Base-by-base conservation (phyloP, 2,888 invertebrate genomes). In the Plagiodera versicolora region DNA sequence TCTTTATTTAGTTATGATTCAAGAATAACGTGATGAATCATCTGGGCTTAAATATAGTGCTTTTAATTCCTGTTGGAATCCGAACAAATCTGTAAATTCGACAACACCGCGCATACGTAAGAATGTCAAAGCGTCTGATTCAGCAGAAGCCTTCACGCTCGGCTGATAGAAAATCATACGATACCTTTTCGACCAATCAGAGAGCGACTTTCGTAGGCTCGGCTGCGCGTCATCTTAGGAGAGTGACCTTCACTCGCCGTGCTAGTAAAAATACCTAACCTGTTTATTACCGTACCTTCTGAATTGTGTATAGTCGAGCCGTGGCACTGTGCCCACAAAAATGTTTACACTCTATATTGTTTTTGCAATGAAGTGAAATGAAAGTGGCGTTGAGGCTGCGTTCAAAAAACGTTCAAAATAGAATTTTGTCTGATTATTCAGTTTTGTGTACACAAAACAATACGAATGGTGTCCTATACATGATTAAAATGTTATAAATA, bases 81-180 rank as follows among this genome's bases (percentile, higher is more conserved):
- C 32, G 32, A 11, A 32, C 32, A 2, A 5, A 5, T 32, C 10
- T 2, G 2, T 2, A 6, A 1, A 32, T 8, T 11, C 9, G 32
- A 11, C 32, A 32, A 32, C 32, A 11, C 11, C 11, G 32, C 32
- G 32, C 3, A 6, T 32, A 32, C 32, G 32, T 9, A 11, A 32
- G 32, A 32, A 32, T 32, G 32, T 11, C 11, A 32, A 32, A 32
- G 10, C 32, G 11, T 2, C 32, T 32, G 32, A 32, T 10, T 32
- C 32, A 32, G 10, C 9, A 32, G 47, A 20, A 32, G 53, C 54
- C 48, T 46, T 60, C 44, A 55, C 56, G 55, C 59, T 58, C 60
- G 61, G 56, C 51, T 47, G 32, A 44, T 56, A 46, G 35, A 61
- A 54, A 61, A 68, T 68, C 68, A 66, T 68, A 67, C 66, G 68